A percentile compares a stretch with the other conserved stretches of the same genome.
phyloP scores from a whole-genome alignment of 2,888 invertebrate genomes.

The Hartigia nigra region DNA sequence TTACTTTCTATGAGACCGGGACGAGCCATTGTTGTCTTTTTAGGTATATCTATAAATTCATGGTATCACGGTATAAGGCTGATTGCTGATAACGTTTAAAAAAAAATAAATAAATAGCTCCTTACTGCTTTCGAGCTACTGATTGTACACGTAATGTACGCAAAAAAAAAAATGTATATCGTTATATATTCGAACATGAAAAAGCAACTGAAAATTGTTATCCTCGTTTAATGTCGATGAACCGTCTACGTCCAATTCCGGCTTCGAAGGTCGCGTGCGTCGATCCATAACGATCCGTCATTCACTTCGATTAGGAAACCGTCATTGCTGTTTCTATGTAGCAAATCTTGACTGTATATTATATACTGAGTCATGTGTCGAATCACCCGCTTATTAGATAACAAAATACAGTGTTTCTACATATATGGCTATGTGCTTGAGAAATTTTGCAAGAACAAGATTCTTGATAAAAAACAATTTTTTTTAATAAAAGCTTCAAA shows the following conservation, averaged over 20 bases:
- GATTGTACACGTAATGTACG: neutral
- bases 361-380: neutral
- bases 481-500: neutral
- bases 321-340: conserved; percentile 2
- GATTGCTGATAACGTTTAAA: neutral
- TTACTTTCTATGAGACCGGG: conserved; percentile 45
- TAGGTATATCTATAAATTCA: neutral
- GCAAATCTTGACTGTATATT: neutral
- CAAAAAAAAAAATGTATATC: neutral
- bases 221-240: conserved; percentile 62
- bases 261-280: conserved; percentile 44
- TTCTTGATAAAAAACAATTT: neutral
- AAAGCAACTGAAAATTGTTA: conserved; percentile 42
- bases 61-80: neutral
- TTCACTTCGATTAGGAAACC: conserved; percentile 30
- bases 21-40: neutral
- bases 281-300: conserved; percentile 6
- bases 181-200: neutral
- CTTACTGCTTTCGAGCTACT: neutral
- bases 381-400: neutral
- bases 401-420: neutral
- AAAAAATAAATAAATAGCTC: neutral
- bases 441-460: neutral
- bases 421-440: neutral
- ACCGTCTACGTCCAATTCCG: conserved; percentile 56